Evolutionary conservation across 2,797 vertebrate genomes (phyloP).

Genomic region (Oryzias sinensis): DNA sequence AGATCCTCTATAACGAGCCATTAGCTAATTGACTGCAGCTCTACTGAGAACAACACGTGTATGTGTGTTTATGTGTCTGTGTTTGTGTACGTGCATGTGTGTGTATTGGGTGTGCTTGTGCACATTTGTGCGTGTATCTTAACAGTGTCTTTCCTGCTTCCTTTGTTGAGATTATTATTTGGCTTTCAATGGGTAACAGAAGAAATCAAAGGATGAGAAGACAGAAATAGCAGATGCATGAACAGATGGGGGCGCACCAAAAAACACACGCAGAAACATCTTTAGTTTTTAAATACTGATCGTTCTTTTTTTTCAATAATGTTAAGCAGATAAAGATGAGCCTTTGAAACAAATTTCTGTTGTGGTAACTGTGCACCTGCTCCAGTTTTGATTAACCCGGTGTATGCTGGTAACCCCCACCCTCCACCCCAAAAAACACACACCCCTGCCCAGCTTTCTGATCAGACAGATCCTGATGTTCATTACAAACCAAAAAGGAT

Average conservation of each 20-base stretch:
- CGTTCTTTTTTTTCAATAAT: no score
- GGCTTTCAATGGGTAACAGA: neutral
- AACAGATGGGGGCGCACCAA: neutral
- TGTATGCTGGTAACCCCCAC: no score
- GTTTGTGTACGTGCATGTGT: conserved; percentile 16
- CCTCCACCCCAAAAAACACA: no score
- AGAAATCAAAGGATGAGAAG: conserved; percentile 1
- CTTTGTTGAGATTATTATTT: conserved; percentile 16
- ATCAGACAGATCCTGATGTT: no score
- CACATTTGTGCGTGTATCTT: neutral
- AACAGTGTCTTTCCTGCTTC: conserved; percentile 8
- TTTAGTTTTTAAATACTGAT: no score
- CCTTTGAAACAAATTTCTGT: no score
- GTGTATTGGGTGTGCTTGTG: conserved; percentile 3
- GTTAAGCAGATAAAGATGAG: no score
- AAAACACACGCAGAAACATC: no score
- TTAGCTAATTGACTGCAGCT: conserved; percentile 59
- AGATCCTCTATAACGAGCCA: conserved; percentile 47
- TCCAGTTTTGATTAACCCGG: no score
- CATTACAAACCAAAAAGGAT: no score
- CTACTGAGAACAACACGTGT: conserved; percentile 7
- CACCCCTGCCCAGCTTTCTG: no score
- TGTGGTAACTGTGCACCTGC: no score
- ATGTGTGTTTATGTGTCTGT: neutral
- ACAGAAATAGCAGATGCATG: neutral